These are phyloP conservation scores for Cydia pomonella DNA, from an alignment of 1,140 invertebrate genomes.

Conservation along the genomic window DNA sequence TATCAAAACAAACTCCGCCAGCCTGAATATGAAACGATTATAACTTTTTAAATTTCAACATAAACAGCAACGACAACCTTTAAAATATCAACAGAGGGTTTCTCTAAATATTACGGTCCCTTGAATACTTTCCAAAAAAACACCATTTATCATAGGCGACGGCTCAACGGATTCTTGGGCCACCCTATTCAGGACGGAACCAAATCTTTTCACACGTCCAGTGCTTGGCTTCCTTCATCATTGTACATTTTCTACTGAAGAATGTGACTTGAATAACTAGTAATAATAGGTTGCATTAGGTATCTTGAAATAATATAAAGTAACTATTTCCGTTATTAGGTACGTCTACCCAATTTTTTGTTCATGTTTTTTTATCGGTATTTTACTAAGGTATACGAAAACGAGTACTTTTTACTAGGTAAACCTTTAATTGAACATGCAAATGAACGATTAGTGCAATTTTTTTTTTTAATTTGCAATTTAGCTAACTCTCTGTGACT, in stretches of 20 bases:
- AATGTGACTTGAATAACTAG: constrained; percentile 44
- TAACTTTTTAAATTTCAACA: not conserved
- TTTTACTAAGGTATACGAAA: too few relatives aligned
- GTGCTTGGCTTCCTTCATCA: constrained; percentile 47
- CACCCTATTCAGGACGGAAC: constrained; percentile 60
- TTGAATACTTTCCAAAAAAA: constrained; percentile 62
- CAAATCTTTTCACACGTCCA: constrained; percentile 64
- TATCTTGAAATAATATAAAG: not conserved
- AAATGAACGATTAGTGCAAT: too few relatives aligned
- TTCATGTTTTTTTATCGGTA: too few relatives aligned
- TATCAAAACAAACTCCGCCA: too few relatives aligned
- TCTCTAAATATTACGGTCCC: constrained; percentile 49
- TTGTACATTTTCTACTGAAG: constrained; percentile 48
- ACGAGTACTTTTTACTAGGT: too few relatives aligned
- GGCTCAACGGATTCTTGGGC: constrained; percentile 67
- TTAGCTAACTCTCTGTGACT: too few relatives aligned
- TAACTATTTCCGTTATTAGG: too few relatives aligned
- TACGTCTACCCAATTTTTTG: too few relatives aligned
- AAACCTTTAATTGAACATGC: too few relatives aligned
- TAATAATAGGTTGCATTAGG: constrained; percentile 40
- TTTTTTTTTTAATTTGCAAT: too few relatives aligned
- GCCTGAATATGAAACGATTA: not conserved
- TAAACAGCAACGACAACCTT: not conserved
- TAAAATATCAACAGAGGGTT: not conserved
- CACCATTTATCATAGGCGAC: constrained; percentile 64